Evolutionary conservation across 2,888 invertebrate genomes (phyloP).

Genomic region (Silvanus unidentatus): DNA sequence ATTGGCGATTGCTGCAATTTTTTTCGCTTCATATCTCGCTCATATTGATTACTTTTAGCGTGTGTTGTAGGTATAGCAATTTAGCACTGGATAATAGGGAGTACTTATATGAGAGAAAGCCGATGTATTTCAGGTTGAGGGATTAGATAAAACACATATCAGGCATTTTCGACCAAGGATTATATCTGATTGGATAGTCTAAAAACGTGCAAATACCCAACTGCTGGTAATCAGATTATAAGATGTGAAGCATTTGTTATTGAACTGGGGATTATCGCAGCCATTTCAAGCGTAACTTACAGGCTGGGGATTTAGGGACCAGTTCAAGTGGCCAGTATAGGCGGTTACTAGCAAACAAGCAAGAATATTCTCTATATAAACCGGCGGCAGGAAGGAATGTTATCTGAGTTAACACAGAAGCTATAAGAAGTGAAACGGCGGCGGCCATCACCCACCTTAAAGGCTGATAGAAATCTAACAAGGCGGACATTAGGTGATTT

Average conservation of each 20-base stretch:
- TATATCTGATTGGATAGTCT: conserved; percentile 29
- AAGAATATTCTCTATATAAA: too few relatives aligned
- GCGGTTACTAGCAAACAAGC: background rate
- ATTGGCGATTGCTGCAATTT: too few relatives aligned
- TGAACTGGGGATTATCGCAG: conserved; percentile 40
- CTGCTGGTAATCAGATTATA: conserved; percentile 39
- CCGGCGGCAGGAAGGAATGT: conserved; percentile 7
- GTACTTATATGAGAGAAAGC: background rate
- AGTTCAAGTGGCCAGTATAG: conserved; percentile 1
- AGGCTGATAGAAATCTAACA: conserved; percentile 14
- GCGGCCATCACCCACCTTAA: conserved; percentile 8
- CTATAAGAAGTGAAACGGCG: conserved; percentile 15
- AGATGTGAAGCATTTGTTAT: conserved; percentile 41
- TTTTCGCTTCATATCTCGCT: too few relatives aligned
- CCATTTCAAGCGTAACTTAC: conserved; percentile 17
- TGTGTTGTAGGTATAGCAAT: background rate
- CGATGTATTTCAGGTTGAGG: background rate
- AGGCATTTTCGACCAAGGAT: conserved; percentile 12
- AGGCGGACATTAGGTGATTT: conserved; percentile 22
- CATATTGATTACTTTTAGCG: background rate
- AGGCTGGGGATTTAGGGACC: background rate
- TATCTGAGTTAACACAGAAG: conserved; percentile 22
- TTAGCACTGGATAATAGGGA: background rate
- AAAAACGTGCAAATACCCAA: conserved; percentile 29
- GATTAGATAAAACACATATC: conserved; percentile 3